Percentiles rank a stretch among this genome's conserved stretches.
These are phyloP conservation scores for Pristionchus japonicus DNA, from an alignment of 2,888 invertebrate species.

Conservation along the genomic window DNA sequence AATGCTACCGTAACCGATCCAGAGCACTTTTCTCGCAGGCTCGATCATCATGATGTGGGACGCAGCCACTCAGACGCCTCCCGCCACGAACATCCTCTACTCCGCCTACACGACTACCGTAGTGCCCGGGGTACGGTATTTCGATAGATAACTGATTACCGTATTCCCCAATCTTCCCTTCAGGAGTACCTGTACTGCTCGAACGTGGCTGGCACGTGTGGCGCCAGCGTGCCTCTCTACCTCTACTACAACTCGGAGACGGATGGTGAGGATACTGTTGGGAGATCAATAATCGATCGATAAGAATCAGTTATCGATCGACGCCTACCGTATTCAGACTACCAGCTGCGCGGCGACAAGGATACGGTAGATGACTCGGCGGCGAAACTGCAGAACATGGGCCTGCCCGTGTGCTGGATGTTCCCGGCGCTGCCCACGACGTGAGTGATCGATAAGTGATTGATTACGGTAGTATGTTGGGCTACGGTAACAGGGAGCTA, in stretches of 20 bases:
- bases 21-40: neutral
- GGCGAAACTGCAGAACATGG: neutral
- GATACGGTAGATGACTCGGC: neutral
- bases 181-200: conserved; percentile 43
- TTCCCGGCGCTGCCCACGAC: conserved; percentile 8
- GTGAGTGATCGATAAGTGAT: neutral
- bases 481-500: neutral
- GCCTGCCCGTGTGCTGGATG: neutral
- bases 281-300: too few relatives aligned
- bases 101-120: conserved; percentile 32
- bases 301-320: too few relatives aligned
- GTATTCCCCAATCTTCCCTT: too few relatives aligned
- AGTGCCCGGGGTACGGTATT: neutral
- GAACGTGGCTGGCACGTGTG: neutral
- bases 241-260: conserved; percentile 49
- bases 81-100: conserved; percentile 24
- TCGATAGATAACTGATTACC: neutral
- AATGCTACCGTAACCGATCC: neutral
- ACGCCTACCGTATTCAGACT: neutral
- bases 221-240: conserved; percentile 49
- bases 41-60: conserved; percentile 25
- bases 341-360: neutral
- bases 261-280: conserved; percentile 29
- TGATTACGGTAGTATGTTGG: neutral
- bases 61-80: neutral